Percentiles rank a stretch among this genome's conserved stretches.
phyloP scores from a whole-genome alignment of 2,113 vertebrate genomes.

The Dinomys branickii region DNA sequence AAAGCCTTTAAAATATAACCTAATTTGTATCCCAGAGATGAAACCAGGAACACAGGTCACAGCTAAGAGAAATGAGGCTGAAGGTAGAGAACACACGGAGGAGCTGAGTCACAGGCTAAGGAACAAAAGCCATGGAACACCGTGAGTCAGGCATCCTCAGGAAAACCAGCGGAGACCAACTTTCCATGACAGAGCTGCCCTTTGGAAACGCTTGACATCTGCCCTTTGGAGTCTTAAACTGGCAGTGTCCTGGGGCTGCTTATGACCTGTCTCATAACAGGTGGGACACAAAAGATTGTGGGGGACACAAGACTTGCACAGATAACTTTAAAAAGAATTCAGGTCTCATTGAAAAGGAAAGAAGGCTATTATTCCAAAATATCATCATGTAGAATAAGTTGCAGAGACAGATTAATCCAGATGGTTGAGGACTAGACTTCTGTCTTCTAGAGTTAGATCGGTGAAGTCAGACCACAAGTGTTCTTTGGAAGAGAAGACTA shows the following conservation, averaged over 20 bases:
- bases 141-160: conserved; percentile 60
- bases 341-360: background rate
- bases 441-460: background rate
- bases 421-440: background rate
- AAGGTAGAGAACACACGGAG: conserved; percentile 40
- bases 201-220: background rate
- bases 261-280: background rate
- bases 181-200: background rate
- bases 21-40: background rate
- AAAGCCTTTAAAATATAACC: conserved; percentile 27
- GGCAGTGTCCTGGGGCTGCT: background rate
- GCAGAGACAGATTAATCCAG: background rate
- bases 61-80: conserved; percentile 66
- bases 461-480: background rate
- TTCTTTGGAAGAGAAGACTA: background rate
- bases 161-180: background rate
- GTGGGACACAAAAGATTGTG: background rate
- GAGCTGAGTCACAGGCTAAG: conserved; percentile 65
- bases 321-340: background rate
- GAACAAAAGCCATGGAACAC: conserved; percentile 61
- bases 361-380: background rate
- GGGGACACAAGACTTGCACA: background rate
- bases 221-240: background rate
- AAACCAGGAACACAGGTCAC: conserved; percentile 63
- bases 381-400: background rate